These are phyloP conservation scores for Corvus moneduloides DNA, from an alignment of 2,113 vertebrate genomes.

Conservation along the genomic window DNA sequence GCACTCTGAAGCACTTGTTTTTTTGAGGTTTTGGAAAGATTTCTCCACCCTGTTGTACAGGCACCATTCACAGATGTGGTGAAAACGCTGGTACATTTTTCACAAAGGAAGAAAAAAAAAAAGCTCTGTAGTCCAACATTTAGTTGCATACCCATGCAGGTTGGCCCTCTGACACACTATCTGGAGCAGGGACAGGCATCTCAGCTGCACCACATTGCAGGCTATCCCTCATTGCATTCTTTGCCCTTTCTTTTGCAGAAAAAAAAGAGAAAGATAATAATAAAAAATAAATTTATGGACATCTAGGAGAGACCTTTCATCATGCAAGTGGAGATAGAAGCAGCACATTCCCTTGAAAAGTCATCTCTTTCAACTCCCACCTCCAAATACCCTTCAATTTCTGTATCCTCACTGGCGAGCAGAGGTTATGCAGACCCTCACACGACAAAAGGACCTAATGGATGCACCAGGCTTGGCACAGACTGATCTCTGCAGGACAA, in stretches of 20 bases:
- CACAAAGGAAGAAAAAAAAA: not conserved
- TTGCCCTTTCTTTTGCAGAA: not conserved
- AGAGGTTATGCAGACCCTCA: not conserved
- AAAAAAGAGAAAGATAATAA: not conserved
- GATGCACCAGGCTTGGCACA: not conserved
- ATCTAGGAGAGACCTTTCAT: not conserved
- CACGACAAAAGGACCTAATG: not conserved
- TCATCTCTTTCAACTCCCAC: not conserved
- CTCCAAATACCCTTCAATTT: not conserved
- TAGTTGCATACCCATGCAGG: not conserved
- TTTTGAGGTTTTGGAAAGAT: not conserved
- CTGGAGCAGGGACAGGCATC: not conserved
- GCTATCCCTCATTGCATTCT: not conserved
- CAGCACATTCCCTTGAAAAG: not conserved
- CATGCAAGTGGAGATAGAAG: not conserved
- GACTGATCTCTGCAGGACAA: not conserved
- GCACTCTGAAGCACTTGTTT: not conserved
- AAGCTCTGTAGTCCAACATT: not conserved
- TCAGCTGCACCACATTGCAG: not conserved
- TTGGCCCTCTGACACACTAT: not conserved
- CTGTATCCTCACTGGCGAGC: fast-evolving
- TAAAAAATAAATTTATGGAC: not conserved
- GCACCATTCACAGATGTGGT: not conserved
- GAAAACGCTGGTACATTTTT: not conserved
- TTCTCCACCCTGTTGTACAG: not conserved